phyloP scores from a whole-genome alignment of 2,113 vertebrate genomes.

The Malurus melanocephalus region DNA sequence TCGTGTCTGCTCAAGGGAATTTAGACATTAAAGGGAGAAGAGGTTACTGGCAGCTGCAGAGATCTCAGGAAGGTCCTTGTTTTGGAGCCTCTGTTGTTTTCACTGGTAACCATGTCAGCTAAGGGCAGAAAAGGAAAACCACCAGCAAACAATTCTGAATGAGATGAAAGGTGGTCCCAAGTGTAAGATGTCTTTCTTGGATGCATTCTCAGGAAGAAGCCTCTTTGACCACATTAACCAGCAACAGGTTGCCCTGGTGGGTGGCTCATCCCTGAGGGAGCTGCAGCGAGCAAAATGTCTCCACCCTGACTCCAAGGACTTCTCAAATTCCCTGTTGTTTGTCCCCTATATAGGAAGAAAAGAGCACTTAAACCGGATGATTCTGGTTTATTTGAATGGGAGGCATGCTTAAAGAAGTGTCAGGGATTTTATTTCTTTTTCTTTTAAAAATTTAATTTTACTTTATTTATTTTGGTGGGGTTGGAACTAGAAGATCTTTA shows the following conservation, averaged over 20 bases:
- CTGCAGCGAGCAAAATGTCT: background rate
- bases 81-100: background rate
- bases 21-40: background rate
- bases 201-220: background rate
- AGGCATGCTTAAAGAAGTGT: background rate
- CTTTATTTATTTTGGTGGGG: background rate
- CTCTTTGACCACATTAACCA: background rate
- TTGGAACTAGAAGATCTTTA: background rate
- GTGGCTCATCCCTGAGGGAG: background rate
- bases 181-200: background rate
- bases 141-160: background rate
- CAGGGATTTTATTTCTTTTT: background rate
- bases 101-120: background rate
- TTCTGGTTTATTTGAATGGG: background rate
- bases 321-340: conserved; percentile 2
- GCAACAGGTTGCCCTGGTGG: background rate
- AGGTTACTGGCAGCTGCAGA: background rate
- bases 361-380: background rate
- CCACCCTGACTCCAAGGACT: background rate
- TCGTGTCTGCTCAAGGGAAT: background rate
- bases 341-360: background rate
- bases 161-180: background rate
- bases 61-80: background rate
- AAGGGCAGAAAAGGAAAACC: background rate
- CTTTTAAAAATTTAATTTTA: background rate